Conservation (phyloP, 1,140 invertebrate genomes). For the Eubasilissa regina region DNA sequence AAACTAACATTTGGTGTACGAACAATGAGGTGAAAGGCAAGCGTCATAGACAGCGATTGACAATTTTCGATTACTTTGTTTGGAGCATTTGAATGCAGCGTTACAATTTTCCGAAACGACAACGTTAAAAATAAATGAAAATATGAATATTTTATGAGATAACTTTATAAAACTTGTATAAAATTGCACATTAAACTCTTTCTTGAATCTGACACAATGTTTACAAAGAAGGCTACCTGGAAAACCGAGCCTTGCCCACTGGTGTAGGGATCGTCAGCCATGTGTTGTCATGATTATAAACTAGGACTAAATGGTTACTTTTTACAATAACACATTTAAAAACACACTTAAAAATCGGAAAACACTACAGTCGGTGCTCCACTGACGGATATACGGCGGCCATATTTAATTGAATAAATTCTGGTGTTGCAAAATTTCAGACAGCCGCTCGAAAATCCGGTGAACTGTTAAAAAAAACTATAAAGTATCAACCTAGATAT, state of each 20-base stretch:
- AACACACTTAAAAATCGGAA: slow-evolving; percentile 38
- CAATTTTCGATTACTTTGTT: slow-evolving; percentile 12
- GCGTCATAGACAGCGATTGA: slow-evolving; percentile 39
- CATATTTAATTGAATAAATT: slow-evolving; percentile 51
- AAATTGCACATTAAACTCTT: background rate
- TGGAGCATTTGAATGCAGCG: background rate
- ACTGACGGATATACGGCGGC: slow-evolving; percentile 52
- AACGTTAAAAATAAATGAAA: background rate
- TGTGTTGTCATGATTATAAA: slow-evolving; percentile 42
- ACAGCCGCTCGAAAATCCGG: slow-evolving; percentile 7
- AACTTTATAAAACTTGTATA: background rate
- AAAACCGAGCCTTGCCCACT: slow-evolving; percentile 44
- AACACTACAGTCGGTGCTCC: slow-evolving; percentile 44
- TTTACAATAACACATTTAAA: slow-evolving; percentile 36
- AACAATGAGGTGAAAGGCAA: slow-evolving; percentile 54
- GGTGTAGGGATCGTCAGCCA: slow-evolving; percentile 46
- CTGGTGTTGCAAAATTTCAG: slow-evolving; percentile 31
- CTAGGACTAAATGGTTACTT: slow-evolving; percentile 25
- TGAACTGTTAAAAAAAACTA: background rate
- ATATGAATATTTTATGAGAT: background rate
- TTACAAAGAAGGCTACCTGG: slow-evolving; percentile 50
- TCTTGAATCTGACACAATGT: slow-evolving; percentile 53
- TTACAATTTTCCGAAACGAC: background rate
- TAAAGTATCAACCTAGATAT: background rate
- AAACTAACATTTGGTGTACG: slow-evolving; percentile 38